These are phyloP conservation scores for Anser brachyrhynchus DNA, from an alignment of 2,113 vertebrate genomes.

Conservation along the genomic window DNA sequence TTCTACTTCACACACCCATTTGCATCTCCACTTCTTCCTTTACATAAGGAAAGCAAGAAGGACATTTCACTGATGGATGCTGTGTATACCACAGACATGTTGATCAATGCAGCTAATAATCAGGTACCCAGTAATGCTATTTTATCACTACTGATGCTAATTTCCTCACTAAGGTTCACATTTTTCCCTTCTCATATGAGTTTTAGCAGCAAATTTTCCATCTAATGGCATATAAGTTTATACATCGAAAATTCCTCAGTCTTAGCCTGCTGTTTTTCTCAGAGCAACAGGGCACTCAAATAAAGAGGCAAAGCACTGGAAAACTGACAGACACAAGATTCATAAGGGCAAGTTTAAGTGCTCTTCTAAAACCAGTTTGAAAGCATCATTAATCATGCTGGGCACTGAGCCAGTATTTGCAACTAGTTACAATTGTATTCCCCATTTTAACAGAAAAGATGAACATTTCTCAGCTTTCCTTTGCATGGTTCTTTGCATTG, in stretches of 20 bases:
- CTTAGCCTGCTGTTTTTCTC: background rate
- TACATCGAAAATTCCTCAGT: background rate
- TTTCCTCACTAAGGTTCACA: background rate
- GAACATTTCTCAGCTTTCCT: background rate
- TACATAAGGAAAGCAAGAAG: background rate
- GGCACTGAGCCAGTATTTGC: background rate
- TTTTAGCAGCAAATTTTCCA: background rate
- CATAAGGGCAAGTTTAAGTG: conserved; percentile 41
- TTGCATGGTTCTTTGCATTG: background rate
- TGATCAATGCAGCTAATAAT: background rate
- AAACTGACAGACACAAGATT: conserved; percentile 14
- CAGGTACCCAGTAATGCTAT: background rate
- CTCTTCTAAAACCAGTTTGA: conserved; percentile 30
- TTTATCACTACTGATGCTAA: background rate
- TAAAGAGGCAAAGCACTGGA: conserved; percentile 18
- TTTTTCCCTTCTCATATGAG: background rate
- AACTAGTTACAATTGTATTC: conserved; percentile 3
- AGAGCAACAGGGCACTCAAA: background rate
- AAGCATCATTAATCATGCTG: conserved; percentile 49
- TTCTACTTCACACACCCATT: background rate
- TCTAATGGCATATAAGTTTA: background rate
- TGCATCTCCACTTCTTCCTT: background rate
- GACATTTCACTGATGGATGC: background rate
- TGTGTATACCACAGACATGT: background rate
- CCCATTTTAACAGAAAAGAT: conserved; percentile 16